phyloP scores from a whole-genome alignment of 2,888 invertebrate genomes.

The Epiblema foenella region DNA sequence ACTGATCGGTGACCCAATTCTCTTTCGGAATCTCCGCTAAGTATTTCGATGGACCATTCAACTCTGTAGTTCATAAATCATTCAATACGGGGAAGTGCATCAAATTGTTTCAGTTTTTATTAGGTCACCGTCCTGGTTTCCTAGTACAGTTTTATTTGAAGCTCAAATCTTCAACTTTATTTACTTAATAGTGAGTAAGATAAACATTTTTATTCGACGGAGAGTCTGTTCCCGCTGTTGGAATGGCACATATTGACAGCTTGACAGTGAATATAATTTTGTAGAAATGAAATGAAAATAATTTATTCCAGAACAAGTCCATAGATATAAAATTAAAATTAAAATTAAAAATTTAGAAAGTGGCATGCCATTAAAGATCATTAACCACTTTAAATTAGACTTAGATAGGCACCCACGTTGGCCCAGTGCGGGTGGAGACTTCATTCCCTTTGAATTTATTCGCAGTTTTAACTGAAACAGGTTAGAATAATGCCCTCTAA shows the following conservation, averaged over 20 bases:
- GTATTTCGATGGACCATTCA: conserved; percentile 31
- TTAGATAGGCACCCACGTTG: too few species aligned
- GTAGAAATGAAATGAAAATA: too few species aligned
- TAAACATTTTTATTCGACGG: background rate
- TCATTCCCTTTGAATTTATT: too few species aligned
- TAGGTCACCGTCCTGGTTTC: conserved; percentile 15
- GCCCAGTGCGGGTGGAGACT: too few species aligned
- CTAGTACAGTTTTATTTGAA: background rate
- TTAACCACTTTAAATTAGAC: too few species aligned
- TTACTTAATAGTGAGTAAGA: background rate
- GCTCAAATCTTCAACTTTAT: background rate
- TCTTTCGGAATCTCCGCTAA: conserved; percentile 25
- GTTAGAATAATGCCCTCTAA: background rate
- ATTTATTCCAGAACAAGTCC: too few species aligned
- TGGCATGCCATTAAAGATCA: too few species aligned
- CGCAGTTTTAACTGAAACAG: background rate
- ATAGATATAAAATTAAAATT: too few species aligned
- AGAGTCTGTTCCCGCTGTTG: background rate
- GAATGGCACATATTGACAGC: background rate
- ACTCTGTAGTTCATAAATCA: conserved; percentile 37
- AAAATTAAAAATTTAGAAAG: too few species aligned
- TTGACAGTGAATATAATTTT: background rate
- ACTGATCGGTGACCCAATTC: conserved; percentile 27
- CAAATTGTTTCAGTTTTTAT: conserved; percentile 31
- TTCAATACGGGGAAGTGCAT: conserved; percentile 35